Base-by-base conservation (phyloP, 2,888 invertebrate species). In the Meghimatium bilineatum region DNA sequence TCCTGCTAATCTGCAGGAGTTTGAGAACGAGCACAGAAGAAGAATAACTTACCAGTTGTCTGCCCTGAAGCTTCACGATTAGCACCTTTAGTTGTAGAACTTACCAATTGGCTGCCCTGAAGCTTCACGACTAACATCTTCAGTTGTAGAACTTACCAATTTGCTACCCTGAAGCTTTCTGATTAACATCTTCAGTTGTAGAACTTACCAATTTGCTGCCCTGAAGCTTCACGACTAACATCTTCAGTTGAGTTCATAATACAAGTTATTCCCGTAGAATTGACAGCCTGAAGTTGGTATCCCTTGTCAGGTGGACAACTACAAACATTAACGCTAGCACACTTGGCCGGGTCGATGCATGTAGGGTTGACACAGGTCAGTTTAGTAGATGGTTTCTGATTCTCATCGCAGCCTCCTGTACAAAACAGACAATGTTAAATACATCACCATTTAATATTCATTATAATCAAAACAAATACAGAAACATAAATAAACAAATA, bases 321-420 rank as follows among this genome's bases (percentile, higher is more conserved):
- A 85, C 90, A 93, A 82, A 80, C 85, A 86, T 90, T 89, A 75
- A 88, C 89, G 87, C 90, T 90, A 69, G 87, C 88, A 88, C 91
- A 92, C 81, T 84, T 87, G 26, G 90, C 90, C 80, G 87, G 87
- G 23, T 52, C 80, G 69, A 88, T 86, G 79, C 84, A 80, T 88
- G 90, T 92, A 76, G 88, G 89, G 67, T 91, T 93, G 82, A 87
- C 87, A 85, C 94, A 94, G 20, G 38, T 67, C 71, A 90, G 86
- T 0, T 74, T 63, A 14, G 74, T 77, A 0, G 87, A 76, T 14
- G 94, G 94, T 85, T 91, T 91, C 14, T 90, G 89, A 49, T 88
- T 90, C 8, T 92, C 91, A 49, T 92, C 91, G 87, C 94, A 94
- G 12, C 94, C 94, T 77, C 94, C 94, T 94, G 90, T 14, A 72